A percentile compares a stretch with the other conserved stretches of the same genome.
Conservation (phyloP, 1,140 invertebrate genomes). For the Steinernema feltiae region DNA sequence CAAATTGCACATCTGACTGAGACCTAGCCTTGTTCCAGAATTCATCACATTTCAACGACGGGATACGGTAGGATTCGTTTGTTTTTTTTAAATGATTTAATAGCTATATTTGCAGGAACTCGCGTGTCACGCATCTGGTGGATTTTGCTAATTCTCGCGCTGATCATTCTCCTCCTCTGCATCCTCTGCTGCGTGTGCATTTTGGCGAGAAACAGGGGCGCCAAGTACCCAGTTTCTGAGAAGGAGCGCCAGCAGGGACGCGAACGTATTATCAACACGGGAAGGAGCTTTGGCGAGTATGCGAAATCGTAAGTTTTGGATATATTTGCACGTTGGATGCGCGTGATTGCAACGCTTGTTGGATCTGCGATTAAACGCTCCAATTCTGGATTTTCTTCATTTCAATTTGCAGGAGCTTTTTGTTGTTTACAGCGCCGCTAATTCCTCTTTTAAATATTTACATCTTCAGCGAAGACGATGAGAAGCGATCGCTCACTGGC, state of each 20-base stretch:
- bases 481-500: conserved; percentile 56
- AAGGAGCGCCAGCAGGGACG: conserved; percentile 82
- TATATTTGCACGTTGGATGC: no score
- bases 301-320: conserved; percentile 65
- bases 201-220: conserved; percentile 82
- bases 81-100: conserved; percentile 17
- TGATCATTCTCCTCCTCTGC: conserved; percentile 82
- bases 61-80: conserved; percentile 46
- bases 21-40: no score
- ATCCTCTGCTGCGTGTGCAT: conserved; percentile 72
- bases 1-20: no score
- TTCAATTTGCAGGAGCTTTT: no score
- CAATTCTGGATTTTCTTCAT: no score
- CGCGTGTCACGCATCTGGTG: conserved; percentile 67
- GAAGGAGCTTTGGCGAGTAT: conserved; percentile 82
- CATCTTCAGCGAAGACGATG: conserved; percentile 53
- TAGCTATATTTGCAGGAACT: conserved; percentile 15
- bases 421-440: conserved; percentile 8
- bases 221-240: conserved; percentile 72
- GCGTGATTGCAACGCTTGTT: no score
- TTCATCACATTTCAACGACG: conserved; percentile 54
- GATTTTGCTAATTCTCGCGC: conserved; percentile 77
- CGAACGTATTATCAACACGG: conserved; percentile 71
- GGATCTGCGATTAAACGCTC: no score
- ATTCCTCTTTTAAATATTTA: neutral